Percentiles rank a stretch among this genome's conserved stretches.
Evolutionary conservation across 2,797 vertebrate species (phyloP).

Genomic region (Knipowitschia caucasica): DNA sequence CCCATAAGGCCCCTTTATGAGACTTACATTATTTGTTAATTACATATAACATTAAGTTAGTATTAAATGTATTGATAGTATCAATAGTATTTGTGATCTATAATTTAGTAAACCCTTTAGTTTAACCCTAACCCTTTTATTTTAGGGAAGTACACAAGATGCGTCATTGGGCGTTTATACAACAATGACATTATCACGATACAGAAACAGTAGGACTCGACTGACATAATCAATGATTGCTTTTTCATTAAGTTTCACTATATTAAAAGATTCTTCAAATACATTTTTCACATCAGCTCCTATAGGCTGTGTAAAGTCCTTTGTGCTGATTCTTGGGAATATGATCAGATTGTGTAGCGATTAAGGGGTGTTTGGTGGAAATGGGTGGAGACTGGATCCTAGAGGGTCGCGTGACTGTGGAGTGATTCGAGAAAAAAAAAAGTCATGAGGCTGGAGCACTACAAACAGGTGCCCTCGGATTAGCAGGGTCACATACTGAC

Average conservation of each 20-base stretch:
- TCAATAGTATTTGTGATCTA: too few relatives aligned
- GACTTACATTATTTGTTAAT: too few relatives aligned
- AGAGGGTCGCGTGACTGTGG: conserved; percentile 4
- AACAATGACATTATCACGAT: too few relatives aligned
- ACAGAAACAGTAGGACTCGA: too few relatives aligned
- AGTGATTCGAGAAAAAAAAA: background rate
- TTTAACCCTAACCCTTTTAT: too few relatives aligned
- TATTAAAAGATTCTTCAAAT: background rate
- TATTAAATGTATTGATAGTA: too few relatives aligned
- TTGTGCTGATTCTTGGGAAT: background rate
- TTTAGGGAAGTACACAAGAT: too few relatives aligned
- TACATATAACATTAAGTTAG: too few relatives aligned
- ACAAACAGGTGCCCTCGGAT: background rate
- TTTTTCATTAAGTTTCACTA: background rate
- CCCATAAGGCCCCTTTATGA: too few relatives aligned
- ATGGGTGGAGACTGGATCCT: background rate
- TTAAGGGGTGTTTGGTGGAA: background rate
- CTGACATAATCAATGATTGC: too few relatives aligned
- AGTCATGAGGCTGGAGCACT: background rate
- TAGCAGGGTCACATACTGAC: background rate
- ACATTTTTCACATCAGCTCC: background rate
- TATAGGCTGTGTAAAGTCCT: background rate
- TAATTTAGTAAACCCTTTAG: too few relatives aligned
- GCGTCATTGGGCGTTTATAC: background rate
- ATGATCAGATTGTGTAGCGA: background rate